A percentile compares a stretch with the other conserved stretches of the same genome.
Evolutionary conservation across 1,140 invertebrate genomes (phyloP).

Genomic region (Diabrotica virgifera): DNA sequence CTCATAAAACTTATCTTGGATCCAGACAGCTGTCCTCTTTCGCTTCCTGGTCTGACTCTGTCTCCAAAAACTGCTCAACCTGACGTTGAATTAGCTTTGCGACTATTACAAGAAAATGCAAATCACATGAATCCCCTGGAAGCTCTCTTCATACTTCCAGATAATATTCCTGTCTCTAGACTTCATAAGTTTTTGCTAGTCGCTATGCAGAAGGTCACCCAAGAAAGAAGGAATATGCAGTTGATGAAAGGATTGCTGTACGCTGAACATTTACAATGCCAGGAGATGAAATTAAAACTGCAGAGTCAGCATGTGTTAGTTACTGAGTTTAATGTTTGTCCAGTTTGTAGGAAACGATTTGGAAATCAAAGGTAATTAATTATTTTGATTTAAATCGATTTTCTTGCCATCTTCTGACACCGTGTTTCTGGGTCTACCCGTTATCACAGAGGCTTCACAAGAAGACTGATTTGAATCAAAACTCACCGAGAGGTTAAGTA

Average conservation of each 20-base stretch:
- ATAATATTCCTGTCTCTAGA: constrained; percentile 67
- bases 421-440: too few relatives aligned
- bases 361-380: constrained; percentile 76
- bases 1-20: constrained; percentile 65
- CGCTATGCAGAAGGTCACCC: constrained; percentile 70
- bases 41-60: constrained; percentile 52
- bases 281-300: constrained; percentile 74
- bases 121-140: constrained; percentile 73
- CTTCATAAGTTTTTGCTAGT: constrained; percentile 74
- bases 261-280: constrained; percentile 78
- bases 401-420: too few relatives aligned
- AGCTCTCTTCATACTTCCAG: constrained; percentile 72
- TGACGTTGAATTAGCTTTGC: constrained; percentile 74
- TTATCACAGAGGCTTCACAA: too few relatives aligned
- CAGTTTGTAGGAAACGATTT: constrained; percentile 89
- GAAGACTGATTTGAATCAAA: too few relatives aligned
- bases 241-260: constrained; percentile 78
- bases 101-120: constrained; percentile 78
- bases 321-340: constrained; percentile 83
- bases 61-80: constrained; percentile 60
- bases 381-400: background rate
- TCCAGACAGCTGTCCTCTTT: constrained; percentile 53
- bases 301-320: constrained; percentile 80
- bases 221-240: constrained; percentile 68
- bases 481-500: too few relatives aligned